Conservation (phyloP, 2,113 vertebrate genomes). For the Oenanthe melanoleuca region DNA sequence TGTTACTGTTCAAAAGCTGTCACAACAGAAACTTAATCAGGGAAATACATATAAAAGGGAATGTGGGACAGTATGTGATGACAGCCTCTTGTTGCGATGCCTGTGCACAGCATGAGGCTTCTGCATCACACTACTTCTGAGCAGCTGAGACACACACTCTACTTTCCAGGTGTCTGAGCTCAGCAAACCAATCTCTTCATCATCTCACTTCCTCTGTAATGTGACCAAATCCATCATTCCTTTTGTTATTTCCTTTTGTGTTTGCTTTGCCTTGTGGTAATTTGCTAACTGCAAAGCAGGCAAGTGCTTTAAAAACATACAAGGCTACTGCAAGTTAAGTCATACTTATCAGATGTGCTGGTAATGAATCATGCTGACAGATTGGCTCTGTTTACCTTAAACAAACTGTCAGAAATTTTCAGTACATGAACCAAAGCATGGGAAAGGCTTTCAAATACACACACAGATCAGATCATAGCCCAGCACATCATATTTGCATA, state of each 20-base stretch:
- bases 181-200: constrained; percentile 41
- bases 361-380: constrained; percentile 37
- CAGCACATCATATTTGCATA: background rate
- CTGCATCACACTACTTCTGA: constrained; percentile 54
- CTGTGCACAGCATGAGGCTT: constrained; percentile 29
- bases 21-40: constrained; percentile 65
- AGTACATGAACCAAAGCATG: background rate
- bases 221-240: constrained; percentile 17
- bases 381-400: constrained; percentile 45
- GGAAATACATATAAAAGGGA: constrained; percentile 35
- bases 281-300: constrained; percentile 35
- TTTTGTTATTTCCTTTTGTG: constrained; percentile 29
- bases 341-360: constrained; percentile 28
- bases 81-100: constrained; percentile 46
- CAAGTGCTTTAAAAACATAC: constrained; percentile 34
- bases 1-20: constrained; percentile 68
- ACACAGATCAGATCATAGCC: background rate
- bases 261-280: constrained; percentile 22
- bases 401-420: constrained; percentile 41
- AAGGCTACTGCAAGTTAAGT: constrained; percentile 17
- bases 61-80: constrained; percentile 34
- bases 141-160: constrained; percentile 26
- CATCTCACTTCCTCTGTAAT: constrained; percentile 49
- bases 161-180: constrained; percentile 47
- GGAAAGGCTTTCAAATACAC: constrained; percentile 32